Percentiles rank a stretch among this genome's conserved stretches.
phyloP scores from a whole-genome alignment of 2,797 vertebrate species.

The Argyrosomus regius region DNA sequence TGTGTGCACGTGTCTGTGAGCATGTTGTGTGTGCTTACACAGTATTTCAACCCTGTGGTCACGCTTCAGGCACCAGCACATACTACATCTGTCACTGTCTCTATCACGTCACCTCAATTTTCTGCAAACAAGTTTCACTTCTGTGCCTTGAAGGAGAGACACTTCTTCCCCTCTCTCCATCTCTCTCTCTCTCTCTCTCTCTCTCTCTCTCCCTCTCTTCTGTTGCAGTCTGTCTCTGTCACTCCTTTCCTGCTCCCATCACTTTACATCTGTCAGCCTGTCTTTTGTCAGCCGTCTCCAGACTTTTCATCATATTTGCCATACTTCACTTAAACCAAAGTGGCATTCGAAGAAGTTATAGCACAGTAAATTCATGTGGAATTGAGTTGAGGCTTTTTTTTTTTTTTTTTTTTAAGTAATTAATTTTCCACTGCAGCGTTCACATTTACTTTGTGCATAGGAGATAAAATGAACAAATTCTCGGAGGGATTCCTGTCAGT shows the following conservation, averaged over 20 bases:
- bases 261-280: constrained; percentile 64
- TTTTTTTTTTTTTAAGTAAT: constrained; percentile 37
- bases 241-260: constrained; percentile 59
- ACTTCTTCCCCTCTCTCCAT: constrained; percentile 44
- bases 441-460: constrained; percentile 44
- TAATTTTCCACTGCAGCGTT: constrained; percentile 48
- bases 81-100: constrained; percentile 81
- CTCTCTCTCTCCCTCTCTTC: constrained; percentile 27
- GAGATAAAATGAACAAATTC: constrained; percentile 45
- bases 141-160: constrained; percentile 75
- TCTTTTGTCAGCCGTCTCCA: constrained; percentile 68
- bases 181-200: constrained; percentile 36
- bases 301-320: constrained; percentile 51
- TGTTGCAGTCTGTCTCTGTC: constrained; percentile 62
- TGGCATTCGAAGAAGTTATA: constrained; percentile 6
- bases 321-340: constrained; percentile 37
- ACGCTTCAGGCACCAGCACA: constrained; percentile 77
- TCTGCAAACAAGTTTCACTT: constrained; percentile 74
- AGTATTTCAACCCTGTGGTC: constrained; percentile 71
- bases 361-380: constrained; percentile 40
- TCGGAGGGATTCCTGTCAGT: constrained; percentile 26
- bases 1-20: not conserved
- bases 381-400: constrained; percentile 19
- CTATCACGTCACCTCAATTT: constrained; percentile 75
- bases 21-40: constrained; percentile 51